phyloP scores from a whole-genome alignment of 2,797 vertebrate genomes.

The Phyllotis vaccarum region DNA sequence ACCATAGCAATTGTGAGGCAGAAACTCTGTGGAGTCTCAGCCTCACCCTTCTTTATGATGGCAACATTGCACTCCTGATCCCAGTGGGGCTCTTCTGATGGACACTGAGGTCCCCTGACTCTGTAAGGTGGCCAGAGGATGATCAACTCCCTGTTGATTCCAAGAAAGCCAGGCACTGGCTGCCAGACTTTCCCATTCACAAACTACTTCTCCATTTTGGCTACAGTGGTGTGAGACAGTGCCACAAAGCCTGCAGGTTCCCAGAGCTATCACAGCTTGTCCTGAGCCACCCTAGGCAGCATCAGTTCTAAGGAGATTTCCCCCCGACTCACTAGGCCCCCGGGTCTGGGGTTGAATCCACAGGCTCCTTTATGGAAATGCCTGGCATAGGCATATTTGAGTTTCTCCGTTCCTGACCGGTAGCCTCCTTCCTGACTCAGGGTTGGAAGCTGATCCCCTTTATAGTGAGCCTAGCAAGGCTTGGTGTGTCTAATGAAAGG shows the following conservation, averaged over 20 bases:
- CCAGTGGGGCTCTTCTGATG: background rate
- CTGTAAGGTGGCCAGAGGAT: background rate
- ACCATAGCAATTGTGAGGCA: background rate
- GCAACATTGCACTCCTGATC: rapidly evolving
- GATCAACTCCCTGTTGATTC: background rate
- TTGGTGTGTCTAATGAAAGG: background rate
- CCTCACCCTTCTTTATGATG: background rate
- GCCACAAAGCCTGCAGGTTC: no score
- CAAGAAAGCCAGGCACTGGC: background rate
- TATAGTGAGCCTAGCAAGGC: background rate
- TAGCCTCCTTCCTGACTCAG: background rate
- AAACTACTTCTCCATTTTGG: background rate
- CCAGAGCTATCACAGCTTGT: background rate
- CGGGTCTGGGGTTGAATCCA: background rate
- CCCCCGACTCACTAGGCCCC: no score
- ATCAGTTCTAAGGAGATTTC: background rate
- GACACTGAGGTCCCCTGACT: background rate
- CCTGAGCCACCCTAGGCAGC: background rate
- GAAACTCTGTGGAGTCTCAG: background rate
- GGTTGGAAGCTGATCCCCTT: background rate
- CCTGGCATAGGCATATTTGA: background rate
- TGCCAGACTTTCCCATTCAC: background rate
- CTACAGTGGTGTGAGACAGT: background rate
- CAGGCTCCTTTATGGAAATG: background rate
- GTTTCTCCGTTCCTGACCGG: background rate